Percentiles rank a stretch among this genome's conserved stretches.
Conservation (phyloP, 2,113 vertebrate species). For the Sceloporus tristichus region DNA sequence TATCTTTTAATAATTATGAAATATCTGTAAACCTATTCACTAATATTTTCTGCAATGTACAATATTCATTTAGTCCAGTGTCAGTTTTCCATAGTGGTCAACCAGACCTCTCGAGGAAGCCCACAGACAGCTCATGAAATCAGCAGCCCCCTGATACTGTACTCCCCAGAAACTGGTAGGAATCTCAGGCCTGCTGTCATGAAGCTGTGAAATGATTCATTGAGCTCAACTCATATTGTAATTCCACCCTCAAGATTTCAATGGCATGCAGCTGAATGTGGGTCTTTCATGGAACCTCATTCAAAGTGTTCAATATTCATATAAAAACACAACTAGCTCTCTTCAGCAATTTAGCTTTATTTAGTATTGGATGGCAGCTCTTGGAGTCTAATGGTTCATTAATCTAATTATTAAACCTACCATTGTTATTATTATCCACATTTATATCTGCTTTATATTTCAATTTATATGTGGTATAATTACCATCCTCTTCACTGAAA, state of each 20-base stretch:
- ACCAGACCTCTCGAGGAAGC: background rate
- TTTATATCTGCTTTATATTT: background rate
- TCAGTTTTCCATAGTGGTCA: background rate
- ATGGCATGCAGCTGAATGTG: background rate
- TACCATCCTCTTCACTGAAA: background rate
- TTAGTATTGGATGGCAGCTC: background rate
- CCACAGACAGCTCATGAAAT: background rate
- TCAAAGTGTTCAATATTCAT: background rate
- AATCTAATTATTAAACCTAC: constrained; percentile 25
- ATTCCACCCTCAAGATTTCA: background rate
- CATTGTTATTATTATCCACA: background rate
- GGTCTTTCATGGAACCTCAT: background rate
- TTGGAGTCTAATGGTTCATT: constrained; percentile 23
- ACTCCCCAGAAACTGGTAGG: background rate
- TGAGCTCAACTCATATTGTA: background rate
- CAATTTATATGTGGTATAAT: constrained; percentile 15
- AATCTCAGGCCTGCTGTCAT: background rate
- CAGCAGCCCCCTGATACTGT: background rate
- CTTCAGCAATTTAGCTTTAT: background rate
- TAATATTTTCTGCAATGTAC: background rate
- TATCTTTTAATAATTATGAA: background rate
- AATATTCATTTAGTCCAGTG: background rate
- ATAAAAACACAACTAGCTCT: background rate
- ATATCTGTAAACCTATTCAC: background rate
- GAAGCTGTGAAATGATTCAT: background rate